Conservation (phyloP, 1,140 invertebrate species). For the Amyelois transitella region DNA sequence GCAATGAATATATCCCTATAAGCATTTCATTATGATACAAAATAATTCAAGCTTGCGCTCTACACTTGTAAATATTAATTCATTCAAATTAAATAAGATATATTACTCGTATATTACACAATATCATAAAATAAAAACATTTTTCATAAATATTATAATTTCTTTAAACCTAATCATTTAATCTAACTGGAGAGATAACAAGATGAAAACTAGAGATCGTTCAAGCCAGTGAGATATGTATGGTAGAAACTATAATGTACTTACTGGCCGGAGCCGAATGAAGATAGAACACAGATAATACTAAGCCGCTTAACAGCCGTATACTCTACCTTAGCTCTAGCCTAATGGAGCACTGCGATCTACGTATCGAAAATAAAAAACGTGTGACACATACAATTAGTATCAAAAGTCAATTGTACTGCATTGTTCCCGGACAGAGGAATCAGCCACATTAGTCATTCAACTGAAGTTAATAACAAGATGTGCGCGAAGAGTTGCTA, state of each 20-base stretch:
- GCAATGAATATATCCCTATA: conserved; percentile 29
- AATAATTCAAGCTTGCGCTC: conserved; percentile 22
- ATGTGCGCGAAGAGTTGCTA: neutral
- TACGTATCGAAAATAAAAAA: neutral
- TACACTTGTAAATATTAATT: conserved; percentile 38
- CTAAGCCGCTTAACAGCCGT: conserved; percentile 9
- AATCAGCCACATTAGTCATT: neutral
- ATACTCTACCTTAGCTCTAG: neutral
- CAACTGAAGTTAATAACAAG: neutral
- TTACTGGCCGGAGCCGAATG: conserved; percentile 9
- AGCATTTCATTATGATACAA: conserved; percentile 29
- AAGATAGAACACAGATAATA: conserved; percentile 2
- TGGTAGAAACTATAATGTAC: conserved; percentile 7
- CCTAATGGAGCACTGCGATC: conserved; percentile 7
- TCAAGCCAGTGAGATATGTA: conserved; percentile 1
- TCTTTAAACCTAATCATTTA: conserved; percentile 27
- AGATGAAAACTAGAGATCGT: conserved; percentile 12
- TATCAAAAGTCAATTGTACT: conserved; percentile 9
- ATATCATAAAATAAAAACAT: conserved; percentile 44
- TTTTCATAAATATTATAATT: conserved; percentile 41
- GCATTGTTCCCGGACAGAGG: neutral
- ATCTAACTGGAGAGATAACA: conserved; percentile 22
- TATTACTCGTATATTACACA: conserved; percentile 49
- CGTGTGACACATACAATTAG: conserved; percentile 5
- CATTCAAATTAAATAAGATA: conserved; percentile 48